phyloP scores from a whole-genome alignment of 2,797 vertebrate genomes.

The Echiichthys vipera region DNA sequence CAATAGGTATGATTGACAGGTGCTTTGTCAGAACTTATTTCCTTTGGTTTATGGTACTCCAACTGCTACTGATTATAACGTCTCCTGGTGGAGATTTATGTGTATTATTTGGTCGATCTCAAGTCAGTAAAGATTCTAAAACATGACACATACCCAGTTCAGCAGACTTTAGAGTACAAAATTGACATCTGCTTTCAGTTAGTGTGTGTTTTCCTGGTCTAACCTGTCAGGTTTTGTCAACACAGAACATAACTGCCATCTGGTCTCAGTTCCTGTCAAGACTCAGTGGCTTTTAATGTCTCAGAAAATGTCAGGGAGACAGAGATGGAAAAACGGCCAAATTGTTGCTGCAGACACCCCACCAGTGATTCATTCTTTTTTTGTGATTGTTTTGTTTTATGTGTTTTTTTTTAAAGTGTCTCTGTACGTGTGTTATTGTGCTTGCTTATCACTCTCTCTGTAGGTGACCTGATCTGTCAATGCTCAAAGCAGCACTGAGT shows the following conservation, averaged over 20 bases:
- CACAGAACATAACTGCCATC: slow-evolving; percentile 10
- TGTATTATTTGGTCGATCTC: background rate
- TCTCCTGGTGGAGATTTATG: background rate
- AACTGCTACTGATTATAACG: background rate
- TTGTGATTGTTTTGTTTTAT: background rate
- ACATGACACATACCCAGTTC: background rate
- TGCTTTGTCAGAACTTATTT: background rate
- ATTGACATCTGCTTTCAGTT: background rate
- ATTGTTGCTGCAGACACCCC: slow-evolving; percentile 5
- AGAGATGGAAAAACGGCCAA: slow-evolving; percentile 1
- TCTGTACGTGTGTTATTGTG: background rate
- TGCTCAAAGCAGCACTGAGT: slow-evolving; percentile 4
- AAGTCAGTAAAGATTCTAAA: background rate
- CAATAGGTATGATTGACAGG: slow-evolving; percentile 54
- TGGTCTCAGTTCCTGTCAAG: background rate
- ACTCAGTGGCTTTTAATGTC: slow-evolving; percentile 26
- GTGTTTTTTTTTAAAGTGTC: background rate
- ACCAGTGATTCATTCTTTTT: slow-evolving; percentile 17
- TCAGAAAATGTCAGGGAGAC: slow-evolving; percentile 30
- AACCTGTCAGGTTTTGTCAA: slow-evolving; percentile 9
- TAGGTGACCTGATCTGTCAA: background rate
- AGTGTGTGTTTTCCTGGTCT: background rate
- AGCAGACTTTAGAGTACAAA: background rate
- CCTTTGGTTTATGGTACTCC: background rate
- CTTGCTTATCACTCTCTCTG: background rate